phyloP scores from a whole-genome alignment of 2,888 invertebrate genomes.

The Drosophila multiciliata region DNA sequence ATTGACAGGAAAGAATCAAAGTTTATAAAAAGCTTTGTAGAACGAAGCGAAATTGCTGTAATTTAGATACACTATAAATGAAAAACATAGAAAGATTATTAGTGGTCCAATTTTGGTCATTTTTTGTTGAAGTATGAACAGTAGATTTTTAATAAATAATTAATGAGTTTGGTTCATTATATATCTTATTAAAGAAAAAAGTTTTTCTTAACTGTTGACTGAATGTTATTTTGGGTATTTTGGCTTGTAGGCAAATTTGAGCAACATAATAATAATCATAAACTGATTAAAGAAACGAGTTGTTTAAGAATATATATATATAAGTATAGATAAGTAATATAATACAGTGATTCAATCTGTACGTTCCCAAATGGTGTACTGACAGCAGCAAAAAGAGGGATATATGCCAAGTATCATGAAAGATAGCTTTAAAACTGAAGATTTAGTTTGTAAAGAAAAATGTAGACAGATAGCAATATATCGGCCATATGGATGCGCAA shows the following conservation, averaged over 20 bases:
- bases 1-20: slow-evolving; percentile 43
- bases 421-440: not conserved
- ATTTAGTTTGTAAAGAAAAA: no score
- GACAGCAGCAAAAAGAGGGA: not conserved
- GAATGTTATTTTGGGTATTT: not conserved
- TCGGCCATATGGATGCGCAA: not conserved
- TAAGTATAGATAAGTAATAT: no score
- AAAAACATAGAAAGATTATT: no score
- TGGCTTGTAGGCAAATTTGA: no score
- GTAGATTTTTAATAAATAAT: not conserved
- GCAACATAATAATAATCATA: not conserved
- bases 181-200: not conserved
- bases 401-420: not conserved
- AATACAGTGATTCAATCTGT: not conserved
- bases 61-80: no score
- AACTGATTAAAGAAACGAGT: not conserved
- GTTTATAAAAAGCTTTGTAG: not conserved
- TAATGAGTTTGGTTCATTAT: not conserved
- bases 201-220: not conserved
- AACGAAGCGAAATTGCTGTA: no score
- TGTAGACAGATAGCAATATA: not conserved
- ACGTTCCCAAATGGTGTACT: not conserved
- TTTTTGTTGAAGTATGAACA: not conserved
- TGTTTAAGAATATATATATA: no score
- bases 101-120: not conserved